Base-by-base conservation (phyloP, 2,113 vertebrate genomes). In the Anser cygnoides region DNA sequence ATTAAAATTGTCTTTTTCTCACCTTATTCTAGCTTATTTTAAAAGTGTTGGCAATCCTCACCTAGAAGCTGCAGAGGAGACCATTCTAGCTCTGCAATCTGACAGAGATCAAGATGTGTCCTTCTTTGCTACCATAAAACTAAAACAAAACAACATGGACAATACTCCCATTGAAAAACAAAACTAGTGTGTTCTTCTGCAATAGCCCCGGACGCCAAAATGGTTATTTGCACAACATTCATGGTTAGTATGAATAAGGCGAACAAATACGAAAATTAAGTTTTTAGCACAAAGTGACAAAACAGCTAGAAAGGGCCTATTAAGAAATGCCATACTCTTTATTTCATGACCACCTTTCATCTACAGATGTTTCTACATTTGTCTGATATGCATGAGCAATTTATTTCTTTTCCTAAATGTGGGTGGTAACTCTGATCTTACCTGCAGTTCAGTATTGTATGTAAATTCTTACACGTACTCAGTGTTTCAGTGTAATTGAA, bases 61-160 rank as follows among this genome's bases (percentile, higher is more conserved):
- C 95, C 98, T 99, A 18, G 98, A 99, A 72, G 98, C 99, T 66
- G 98, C 98, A 68, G 98, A 99, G 89, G 98, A 99, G 97, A 98
- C 99, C 0, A 94, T 99, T 77, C 97, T 98, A 92, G 96, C 98
- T 46, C 96, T 99, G 95, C 98, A 99, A 41, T 98, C 98, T 3
- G 99, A 99, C 96, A 98, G 96, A 93, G 98, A 99, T 97, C 98
- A 98, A 66, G 99, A 99, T 25, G 98, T 99, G 66, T 98, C 98
- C 35, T 99, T 99, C 97, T 99, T 99, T 43, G 98, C 99, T 93
- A 98, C 98, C 81, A 92, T 98, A 67, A 98, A 99, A 89, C 98
- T 99, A 67, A 98, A 97, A 85, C 97, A 89, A 94, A 95, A 85
- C 94, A 52, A 98, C 33, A 72, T 93, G 87, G 98, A 98, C 92